Conservation (phyloP, 2,113 vertebrate species). For the Polypterus senegalus region DNA sequence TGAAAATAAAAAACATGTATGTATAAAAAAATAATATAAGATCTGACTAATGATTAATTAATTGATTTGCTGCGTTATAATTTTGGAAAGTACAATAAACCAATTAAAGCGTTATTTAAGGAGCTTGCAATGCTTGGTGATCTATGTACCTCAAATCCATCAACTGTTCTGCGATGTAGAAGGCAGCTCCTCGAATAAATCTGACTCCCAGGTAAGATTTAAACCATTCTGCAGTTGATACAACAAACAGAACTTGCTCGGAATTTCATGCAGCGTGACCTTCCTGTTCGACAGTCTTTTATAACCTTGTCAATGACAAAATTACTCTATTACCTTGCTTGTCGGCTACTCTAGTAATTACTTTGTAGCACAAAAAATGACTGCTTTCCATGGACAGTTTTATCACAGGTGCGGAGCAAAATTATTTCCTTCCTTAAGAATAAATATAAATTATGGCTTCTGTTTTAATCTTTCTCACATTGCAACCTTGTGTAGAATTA, state of each 20-base stretch:
- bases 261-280: too few species aligned
- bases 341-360: too few species aligned
- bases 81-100: neutral
- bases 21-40: conserved; percentile 46
- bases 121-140: neutral
- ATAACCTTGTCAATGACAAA: too few species aligned
- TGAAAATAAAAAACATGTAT: conserved; percentile 41
- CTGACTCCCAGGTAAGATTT: neutral
- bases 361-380: too few species aligned
- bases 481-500: too few species aligned
- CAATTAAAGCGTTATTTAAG: neutral
- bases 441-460: too few species aligned
- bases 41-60: conserved; percentile 72
- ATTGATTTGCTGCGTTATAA: conserved; percentile 55
- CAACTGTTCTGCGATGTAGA: neutral
- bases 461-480: too few species aligned
- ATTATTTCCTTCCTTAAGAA: too few species aligned
- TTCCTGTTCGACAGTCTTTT: too few species aligned
- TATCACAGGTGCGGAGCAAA: too few species aligned
- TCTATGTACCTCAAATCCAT: neutral
- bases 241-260: neutral
- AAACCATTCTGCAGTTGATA: neutral
- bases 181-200: neutral
- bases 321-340: too few species aligned
- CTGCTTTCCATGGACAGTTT: too few species aligned